Percentiles rank a stretch among this genome's conserved stretches.
Conservation (phyloP, 2,113 vertebrate species). For the Syngnathus floridae region DNA sequence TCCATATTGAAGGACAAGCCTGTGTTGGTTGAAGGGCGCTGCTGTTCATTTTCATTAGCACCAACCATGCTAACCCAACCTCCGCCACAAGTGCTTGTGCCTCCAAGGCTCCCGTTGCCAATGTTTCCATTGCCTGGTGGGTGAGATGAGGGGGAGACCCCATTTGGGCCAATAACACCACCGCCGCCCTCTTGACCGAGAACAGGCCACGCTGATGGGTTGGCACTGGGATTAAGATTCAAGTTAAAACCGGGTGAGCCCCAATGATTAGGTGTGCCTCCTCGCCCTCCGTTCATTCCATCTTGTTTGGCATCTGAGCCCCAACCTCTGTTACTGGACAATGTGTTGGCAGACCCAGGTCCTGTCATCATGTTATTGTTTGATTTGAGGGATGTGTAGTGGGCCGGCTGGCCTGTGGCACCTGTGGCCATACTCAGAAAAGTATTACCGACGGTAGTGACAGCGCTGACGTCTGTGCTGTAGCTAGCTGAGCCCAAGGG, state of each 20-base stretch:
- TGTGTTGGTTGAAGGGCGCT: slow-evolving; percentile 79
- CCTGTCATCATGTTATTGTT: slow-evolving; percentile 76
- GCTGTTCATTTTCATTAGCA: slow-evolving; percentile 86
- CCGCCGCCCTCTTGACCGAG: slow-evolving; percentile 88
- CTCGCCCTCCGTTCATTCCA: slow-evolving; percentile 80
- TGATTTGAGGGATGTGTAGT: slow-evolving; percentile 84
- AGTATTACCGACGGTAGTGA: slow-evolving; percentile 63
- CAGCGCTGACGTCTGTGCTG: slow-evolving; percentile 75
- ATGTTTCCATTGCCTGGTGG: slow-evolving; percentile 79
- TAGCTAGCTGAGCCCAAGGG: slow-evolving; percentile 77
- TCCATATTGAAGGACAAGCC: slow-evolving; percentile 94
- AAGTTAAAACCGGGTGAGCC: slow-evolving; percentile 88
- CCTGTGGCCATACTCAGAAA: slow-evolving; percentile 90
- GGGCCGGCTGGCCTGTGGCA: slow-evolving; percentile 83
- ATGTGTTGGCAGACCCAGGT: slow-evolving; percentile 70
- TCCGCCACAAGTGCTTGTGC: slow-evolving; percentile 68
- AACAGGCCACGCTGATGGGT: slow-evolving; percentile 96
- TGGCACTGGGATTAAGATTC: slow-evolving; percentile 96
- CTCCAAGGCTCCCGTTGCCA: slow-evolving; percentile 77
- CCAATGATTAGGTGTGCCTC: slow-evolving; percentile 81
- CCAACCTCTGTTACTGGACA: slow-evolving; percentile 70
- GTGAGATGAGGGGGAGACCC: slow-evolving; percentile 48
- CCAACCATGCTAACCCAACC: slow-evolving; percentile 86
- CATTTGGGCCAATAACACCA: slow-evolving; percentile 57
- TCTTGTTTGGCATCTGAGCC: slow-evolving; percentile 85